A percentile compares a stretch with the other conserved stretches of the same genome.
Conservation (phyloP, 2,113 vertebrate species). For the Sylvilagus bachmani region DNA sequence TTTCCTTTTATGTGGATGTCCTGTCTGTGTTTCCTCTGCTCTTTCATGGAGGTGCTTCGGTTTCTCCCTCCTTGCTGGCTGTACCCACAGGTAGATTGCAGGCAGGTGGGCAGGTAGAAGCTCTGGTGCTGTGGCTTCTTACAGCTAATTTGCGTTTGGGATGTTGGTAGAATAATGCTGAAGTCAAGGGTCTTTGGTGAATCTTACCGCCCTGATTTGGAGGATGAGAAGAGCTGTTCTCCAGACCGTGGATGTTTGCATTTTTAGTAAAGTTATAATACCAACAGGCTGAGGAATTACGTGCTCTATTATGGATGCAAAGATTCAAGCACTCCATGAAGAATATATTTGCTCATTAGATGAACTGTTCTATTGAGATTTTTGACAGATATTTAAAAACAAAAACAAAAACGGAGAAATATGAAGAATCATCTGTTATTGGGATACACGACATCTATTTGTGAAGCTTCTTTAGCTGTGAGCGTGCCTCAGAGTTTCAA, state of each 20-base stretch:
- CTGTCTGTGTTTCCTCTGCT: not conserved
- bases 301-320: not conserved
- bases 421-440: not conserved
- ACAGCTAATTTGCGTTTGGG: not conserved
- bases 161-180: not conserved
- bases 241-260: not conserved
- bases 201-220: not conserved
- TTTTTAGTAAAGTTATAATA: not conserved
- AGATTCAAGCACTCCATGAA: not conserved
- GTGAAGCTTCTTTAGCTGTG: not conserved
- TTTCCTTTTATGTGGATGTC: not conserved
- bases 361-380: not conserved
- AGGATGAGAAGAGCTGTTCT: not conserved
- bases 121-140: not conserved
- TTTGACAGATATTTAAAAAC: too few relatives aligned
- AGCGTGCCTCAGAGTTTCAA: not conserved
- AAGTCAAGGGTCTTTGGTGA: not conserved
- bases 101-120: too few relatives aligned
- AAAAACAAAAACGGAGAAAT: not conserved
- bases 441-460: not conserved
- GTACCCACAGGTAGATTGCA: not conserved
- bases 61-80: not conserved
- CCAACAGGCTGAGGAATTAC: not conserved
- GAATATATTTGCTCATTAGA: not conserved
- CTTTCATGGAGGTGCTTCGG: not conserved